phyloP scores from a whole-genome alignment of 2,888 invertebrate species.

The Panopea generosa region DNA sequence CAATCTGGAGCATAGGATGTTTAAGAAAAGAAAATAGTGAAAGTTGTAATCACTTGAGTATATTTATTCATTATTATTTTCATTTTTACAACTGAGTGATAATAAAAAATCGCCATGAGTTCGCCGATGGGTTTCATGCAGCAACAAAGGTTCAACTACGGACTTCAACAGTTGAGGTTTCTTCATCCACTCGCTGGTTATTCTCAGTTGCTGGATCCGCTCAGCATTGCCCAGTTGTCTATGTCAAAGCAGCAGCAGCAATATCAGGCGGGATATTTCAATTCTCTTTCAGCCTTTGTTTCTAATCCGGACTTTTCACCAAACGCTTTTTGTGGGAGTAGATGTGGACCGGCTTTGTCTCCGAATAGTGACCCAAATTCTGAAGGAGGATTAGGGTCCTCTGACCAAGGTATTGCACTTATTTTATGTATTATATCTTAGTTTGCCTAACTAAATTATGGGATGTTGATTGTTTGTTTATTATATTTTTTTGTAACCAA shows the following conservation, averaged over 20 bases:
- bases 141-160: slow-evolving; percentile 44
- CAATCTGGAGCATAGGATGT: no score
- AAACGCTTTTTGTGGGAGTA: slow-evolving; percentile 23
- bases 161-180: slow-evolving; percentile 48
- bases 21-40: not conserved
- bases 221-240: slow-evolving; percentile 50
- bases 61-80: not conserved
- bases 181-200: slow-evolving; percentile 58
- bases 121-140: slow-evolving; percentile 51
- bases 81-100: not conserved
- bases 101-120: slow-evolving; percentile 26
- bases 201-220: slow-evolving; percentile 55
- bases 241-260: slow-evolving; percentile 40
- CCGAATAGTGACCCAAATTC: slow-evolving; percentile 43
- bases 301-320: slow-evolving; percentile 30
- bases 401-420: slow-evolving; percentile 48
- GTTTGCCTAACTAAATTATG: not conserved
- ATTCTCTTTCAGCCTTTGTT: slow-evolving; percentile 40
- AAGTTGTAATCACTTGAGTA: not conserved
- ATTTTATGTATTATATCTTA: no score
- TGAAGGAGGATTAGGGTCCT: slow-evolving; percentile 27
- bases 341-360: slow-evolving; percentile 29
- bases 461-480: no score
- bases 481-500: no score
- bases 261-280: slow-evolving; percentile 45